These are phyloP conservation scores for Neoniphon sammara DNA, from an alignment of 2,797 vertebrate species.

Conservation along the genomic window DNA sequence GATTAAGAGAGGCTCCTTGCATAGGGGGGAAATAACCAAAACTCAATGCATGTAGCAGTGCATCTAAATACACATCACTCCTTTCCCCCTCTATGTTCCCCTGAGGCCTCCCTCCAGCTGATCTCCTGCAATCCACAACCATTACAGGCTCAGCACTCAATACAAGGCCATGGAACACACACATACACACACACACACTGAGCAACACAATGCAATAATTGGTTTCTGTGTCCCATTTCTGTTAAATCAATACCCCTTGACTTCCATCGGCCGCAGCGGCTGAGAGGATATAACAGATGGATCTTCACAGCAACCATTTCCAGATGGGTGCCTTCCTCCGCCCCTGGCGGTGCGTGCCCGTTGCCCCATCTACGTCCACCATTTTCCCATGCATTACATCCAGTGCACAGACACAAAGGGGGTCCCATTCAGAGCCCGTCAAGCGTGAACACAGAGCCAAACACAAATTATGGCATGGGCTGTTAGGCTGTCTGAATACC, in stretches of 20 bases:
- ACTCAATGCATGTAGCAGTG: too few species aligned
- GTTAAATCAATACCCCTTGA: constrained; percentile 62
- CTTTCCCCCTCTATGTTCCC: neutral
- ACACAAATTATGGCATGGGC: constrained; percentile 67
- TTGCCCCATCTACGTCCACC: constrained; percentile 41
- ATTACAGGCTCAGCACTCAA: constrained; percentile 15
- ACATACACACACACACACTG: constrained; percentile 4
- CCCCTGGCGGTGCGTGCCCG: constrained; percentile 48
- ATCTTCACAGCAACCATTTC: constrained; percentile 58
- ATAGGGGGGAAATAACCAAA: neutral
- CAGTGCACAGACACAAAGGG: constrained; percentile 70
- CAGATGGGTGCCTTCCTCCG: constrained; percentile 58
- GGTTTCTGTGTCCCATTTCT: constrained; percentile 57
- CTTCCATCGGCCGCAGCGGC: constrained; percentile 15
- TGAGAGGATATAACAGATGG: constrained; percentile 40
- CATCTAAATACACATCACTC: neutral
- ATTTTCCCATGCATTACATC: constrained; percentile 68
- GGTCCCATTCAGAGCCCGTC: constrained; percentile 58
- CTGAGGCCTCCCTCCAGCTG: constrained; percentile 6
- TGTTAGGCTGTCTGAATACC: constrained; percentile 72
- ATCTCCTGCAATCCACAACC: constrained; percentile 9
- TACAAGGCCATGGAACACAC: constrained; percentile 32
- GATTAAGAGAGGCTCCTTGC: neutral
- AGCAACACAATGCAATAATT: constrained; percentile 39
- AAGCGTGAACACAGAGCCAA: constrained; percentile 64